Evolutionary conservation across 2,113 vertebrate genomes (phyloP).

Genomic region (Australoheros scitulus): DNA sequence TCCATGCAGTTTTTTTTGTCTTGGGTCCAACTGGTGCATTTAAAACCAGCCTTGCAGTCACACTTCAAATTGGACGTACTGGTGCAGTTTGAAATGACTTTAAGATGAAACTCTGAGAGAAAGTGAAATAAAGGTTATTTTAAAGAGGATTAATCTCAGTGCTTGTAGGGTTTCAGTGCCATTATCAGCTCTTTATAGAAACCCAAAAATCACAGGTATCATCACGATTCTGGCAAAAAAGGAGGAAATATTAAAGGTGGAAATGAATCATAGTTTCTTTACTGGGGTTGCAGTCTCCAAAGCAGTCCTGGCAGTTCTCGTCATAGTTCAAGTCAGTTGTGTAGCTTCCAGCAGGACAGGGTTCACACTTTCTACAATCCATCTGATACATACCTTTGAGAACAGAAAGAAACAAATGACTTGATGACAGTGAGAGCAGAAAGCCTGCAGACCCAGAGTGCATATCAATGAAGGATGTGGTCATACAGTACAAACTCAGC

Average conservation of each 20-base stretch:
- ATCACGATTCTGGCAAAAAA: not conserved
- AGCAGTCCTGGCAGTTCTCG: slow-evolving; percentile 54
- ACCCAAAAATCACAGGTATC: not conserved
- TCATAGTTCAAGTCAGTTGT: slow-evolving; percentile 48
- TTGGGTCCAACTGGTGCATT: rapidly evolving
- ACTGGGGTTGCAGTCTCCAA: slow-evolving; percentile 69
- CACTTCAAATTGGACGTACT: slow-evolving; percentile 44
- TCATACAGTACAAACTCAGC: slow-evolving; percentile 21
- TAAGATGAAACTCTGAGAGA: slow-evolving; percentile 51
- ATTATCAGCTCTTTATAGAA: not conserved
- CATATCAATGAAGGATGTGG: slow-evolving; percentile 79
- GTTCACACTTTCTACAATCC: slow-evolving; percentile 21
- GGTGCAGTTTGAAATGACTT: slow-evolving; percentile 54
- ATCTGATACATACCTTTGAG: slow-evolving; percentile 45
- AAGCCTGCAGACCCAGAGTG: not conserved
- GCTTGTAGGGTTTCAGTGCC: not conserved
- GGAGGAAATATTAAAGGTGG: not conserved
- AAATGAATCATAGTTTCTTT: slow-evolving; percentile 12
- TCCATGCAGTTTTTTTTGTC: slow-evolving; percentile 19
- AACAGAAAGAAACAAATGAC: slow-evolving; percentile 16
- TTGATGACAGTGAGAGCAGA: slow-evolving; percentile 16
- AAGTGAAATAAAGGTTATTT: not conserved
- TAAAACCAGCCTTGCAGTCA: slow-evolving; percentile 54
- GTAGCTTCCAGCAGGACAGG: slow-evolving; percentile 51
- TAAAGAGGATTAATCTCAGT: not conserved